Evolutionary conservation across 2,113 vertebrate genomes (phyloP).

Genomic region (Mixornis gularis): DNA sequence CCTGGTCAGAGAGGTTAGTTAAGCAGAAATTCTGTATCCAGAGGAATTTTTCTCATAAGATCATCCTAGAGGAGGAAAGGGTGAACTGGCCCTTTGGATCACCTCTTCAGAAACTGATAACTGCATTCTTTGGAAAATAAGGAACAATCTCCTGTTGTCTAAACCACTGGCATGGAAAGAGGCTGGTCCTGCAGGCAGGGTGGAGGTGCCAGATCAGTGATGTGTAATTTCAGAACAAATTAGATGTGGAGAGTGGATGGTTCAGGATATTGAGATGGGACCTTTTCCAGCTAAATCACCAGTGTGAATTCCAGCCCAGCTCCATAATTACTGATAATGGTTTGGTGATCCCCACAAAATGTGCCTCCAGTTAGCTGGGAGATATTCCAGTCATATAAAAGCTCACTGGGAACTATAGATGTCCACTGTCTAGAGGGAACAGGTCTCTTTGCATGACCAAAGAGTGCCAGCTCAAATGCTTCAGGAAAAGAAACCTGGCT

Average conservation of each 20-base stretch:
- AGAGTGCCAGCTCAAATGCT: background rate
- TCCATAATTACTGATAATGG: background rate
- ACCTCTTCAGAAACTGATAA: background rate
- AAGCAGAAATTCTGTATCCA: background rate
- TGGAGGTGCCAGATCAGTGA: background rate
- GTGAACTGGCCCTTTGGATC: background rate
- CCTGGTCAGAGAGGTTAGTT: background rate
- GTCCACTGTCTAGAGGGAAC: background rate
- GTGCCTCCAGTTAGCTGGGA: background rate
- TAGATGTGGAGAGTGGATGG: background rate
- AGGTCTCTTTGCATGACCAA: background rate
- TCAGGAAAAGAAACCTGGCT: background rate
- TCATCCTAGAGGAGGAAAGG: background rate
- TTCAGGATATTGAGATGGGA: slow-evolving; percentile 1
- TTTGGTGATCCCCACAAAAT: background rate
- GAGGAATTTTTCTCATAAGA: background rate
- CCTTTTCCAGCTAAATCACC: background rate
- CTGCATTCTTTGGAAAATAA: background rate
- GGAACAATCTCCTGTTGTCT: background rate
- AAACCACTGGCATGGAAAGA: background rate
- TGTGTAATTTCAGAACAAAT: background rate
- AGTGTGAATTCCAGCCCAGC: background rate
- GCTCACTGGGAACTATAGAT: background rate
- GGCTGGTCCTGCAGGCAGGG: background rate
- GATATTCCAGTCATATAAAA: background rate